Percentiles rank a stretch among this genome's conserved stretches.
Conservation (phyloP, 2,113 vertebrate species). For the Rafetus swinhoei region DNA sequence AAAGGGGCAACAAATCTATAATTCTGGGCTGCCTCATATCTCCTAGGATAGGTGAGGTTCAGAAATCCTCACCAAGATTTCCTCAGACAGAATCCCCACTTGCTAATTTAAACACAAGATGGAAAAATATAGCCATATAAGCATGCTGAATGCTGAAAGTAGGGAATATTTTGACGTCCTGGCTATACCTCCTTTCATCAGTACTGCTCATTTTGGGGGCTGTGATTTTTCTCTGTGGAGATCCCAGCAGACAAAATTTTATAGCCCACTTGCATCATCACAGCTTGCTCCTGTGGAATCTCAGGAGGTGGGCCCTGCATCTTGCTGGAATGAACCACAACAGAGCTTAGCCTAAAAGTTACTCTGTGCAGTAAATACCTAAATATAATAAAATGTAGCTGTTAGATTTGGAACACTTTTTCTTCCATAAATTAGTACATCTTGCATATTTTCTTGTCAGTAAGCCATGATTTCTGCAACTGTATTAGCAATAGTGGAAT, state of each 20-base stretch:
- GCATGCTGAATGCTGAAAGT: not conserved
- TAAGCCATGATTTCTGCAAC: conserved; percentile 54
- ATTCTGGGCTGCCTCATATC: not conserved
- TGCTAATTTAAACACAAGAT: not conserved
- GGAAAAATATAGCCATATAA: not conserved
- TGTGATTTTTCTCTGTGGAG: not conserved
- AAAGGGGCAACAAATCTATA: not conserved
- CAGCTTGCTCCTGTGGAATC: conserved; percentile 49
- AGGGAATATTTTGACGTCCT: not conserved
- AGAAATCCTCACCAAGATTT: not conserved
- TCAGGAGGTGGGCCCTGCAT: conserved; percentile 48
- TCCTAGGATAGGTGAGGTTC: not conserved
- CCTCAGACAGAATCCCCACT: not conserved
- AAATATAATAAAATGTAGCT: conserved; percentile 64
- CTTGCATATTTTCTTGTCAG: conserved; percentile 52
- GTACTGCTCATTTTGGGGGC: not conserved
- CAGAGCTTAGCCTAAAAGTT: conserved; percentile 50
- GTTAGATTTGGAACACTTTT: conserved; percentile 47
- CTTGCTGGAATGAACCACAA: conserved; percentile 61
- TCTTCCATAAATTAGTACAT: conserved; percentile 61
- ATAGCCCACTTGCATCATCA: conserved; percentile 44
- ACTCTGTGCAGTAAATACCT: conserved; percentile 54
- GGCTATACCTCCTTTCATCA: not conserved
- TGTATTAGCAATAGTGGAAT: conserved; percentile 52
- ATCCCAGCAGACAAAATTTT: conserved; percentile 53